Percentiles rank a stretch among this genome's conserved stretches.
Evolutionary conservation across 1,140 invertebrate species (phyloP).

Genomic region (Drosophila tsacasi): DNA sequence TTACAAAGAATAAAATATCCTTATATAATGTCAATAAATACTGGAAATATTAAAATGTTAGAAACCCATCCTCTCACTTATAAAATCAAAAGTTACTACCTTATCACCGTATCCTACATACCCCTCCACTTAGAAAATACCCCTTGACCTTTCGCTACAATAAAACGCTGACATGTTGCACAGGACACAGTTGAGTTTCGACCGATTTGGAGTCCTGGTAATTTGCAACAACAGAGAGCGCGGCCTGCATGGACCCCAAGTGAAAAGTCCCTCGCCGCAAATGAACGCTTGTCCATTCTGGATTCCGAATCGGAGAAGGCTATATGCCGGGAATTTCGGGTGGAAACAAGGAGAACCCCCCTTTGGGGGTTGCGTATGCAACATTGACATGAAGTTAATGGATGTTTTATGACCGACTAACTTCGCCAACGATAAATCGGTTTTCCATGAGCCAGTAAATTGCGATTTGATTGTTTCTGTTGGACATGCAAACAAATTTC

Average conservation of each 20-base stretch:
- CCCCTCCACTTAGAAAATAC: not conserved
- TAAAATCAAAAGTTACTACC: not conserved
- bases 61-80: not conserved
- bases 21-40: not conserved
- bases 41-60: too few species aligned
- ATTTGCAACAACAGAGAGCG: constrained; percentile 56
- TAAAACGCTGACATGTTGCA: constrained; percentile 78
- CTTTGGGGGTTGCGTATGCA: constrained; percentile 55
- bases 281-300: constrained; percentile 68
- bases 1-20: not conserved
- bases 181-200: constrained; percentile 47
- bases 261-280: constrained; percentile 52
- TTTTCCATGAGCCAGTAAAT: constrained; percentile 82
- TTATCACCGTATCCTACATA: not conserved
- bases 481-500: constrained; percentile 76
- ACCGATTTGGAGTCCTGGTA: constrained; percentile 50
- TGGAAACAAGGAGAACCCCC: not conserved
- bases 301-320: constrained; percentile 13
- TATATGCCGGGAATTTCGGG: not conserved
- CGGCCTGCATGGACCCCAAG: constrained; percentile 38
- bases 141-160: constrained; percentile 18
- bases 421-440: constrained; percentile 81
- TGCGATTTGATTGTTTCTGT: constrained; percentile 83
- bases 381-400: constrained; percentile 83
- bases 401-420: constrained; percentile 83